Percentiles rank a stretch among this genome's conserved stretches.
Evolutionary conservation across 2,113 vertebrate genomes (phyloP).

Genomic region (Indicator indicator): DNA sequence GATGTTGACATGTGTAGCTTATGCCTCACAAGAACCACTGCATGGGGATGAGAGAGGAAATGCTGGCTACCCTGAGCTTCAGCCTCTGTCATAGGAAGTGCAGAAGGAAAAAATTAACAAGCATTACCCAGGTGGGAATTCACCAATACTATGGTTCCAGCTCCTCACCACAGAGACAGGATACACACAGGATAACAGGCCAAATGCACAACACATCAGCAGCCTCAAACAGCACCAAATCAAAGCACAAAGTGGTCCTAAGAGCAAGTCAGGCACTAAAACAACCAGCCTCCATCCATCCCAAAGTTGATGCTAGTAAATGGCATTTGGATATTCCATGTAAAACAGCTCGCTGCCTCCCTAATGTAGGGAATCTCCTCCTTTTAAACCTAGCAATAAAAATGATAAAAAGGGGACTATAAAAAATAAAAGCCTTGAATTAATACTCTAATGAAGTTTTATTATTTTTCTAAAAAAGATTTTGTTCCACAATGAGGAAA

Average conservation of each 20-base stretch:
- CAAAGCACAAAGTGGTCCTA: neutral
- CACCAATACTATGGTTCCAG: neutral
- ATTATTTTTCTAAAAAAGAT: conserved; percentile 70
- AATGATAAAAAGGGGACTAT: conserved; percentile 61
- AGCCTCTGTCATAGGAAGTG: neutral
- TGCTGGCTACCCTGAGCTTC: neutral
- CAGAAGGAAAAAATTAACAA: conserved; percentile 10
- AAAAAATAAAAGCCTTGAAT: conserved; percentile 66
- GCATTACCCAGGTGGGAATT: neutral
- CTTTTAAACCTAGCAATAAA: conserved; percentile 68
- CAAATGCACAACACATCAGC: neutral
- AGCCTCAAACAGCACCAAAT: neutral
- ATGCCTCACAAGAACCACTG: conserved; percentile 38
- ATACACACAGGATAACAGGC: neutral
- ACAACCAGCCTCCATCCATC: conserved; percentile 12
- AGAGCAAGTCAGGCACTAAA: neutral
- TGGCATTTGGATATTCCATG: conserved; percentile 42
- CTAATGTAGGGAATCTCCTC: conserved; percentile 63
- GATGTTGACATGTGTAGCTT: conserved; percentile 60
- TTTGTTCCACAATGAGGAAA: conserved; percentile 63
- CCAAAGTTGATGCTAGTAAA: conserved; percentile 60
- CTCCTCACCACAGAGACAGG: neutral
- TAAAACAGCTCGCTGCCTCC: conserved; percentile 58
- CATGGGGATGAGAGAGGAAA: neutral
- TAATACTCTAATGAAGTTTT: conserved; percentile 73